Evolutionary conservation across 2,888 invertebrate species (phyloP).

Genomic region (Lepidocyrtoides sp.): DNA sequence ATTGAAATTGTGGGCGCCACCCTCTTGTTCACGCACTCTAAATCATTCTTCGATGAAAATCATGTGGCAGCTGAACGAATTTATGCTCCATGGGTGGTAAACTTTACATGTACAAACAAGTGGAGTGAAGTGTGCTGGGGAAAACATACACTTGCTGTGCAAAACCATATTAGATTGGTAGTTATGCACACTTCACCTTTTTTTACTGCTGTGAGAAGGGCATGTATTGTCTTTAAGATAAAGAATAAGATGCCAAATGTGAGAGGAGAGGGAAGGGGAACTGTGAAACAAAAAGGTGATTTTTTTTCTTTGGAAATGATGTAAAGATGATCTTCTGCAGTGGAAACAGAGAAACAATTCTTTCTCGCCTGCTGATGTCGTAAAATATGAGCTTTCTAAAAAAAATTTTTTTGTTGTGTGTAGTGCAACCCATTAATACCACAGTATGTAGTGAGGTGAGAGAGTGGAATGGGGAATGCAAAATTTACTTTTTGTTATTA

Average conservation of each 20-base stretch:
- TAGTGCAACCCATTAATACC: too few relatives aligned
- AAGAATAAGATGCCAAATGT: too few relatives aligned
- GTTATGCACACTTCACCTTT: slow-evolving; percentile 11
- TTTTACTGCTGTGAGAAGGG: too few relatives aligned
- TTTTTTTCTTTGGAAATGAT: neutral
- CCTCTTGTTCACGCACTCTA: slow-evolving; percentile 76
- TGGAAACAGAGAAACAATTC: neutral
- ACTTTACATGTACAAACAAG: slow-evolving; percentile 7
- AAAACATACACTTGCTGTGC: neutral
- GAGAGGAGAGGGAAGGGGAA: neutral
- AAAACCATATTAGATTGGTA: neutral
- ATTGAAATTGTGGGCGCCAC: slow-evolving; percentile 75
- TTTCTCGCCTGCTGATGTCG: neutral
- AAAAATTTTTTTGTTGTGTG: too few relatives aligned
- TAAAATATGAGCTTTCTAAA: neutral
- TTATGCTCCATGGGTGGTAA: slow-evolving; percentile 77
- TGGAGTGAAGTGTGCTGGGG: slow-evolving; percentile 5
- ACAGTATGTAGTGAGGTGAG: too few relatives aligned
- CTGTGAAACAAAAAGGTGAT: neutral
- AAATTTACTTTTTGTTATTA: too few relatives aligned
- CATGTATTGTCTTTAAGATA: neutral
- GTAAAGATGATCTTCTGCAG: neutral
- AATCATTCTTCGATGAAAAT: slow-evolving; percentile 79
- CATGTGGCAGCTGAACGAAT: slow-evolving; percentile 76
- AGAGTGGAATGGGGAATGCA: too few relatives aligned